Percentiles rank a stretch among this genome's conserved stretches.
Evolutionary conservation across 2,797 vertebrate genomes (phyloP).

Genomic region (Sternotherus odoratus): DNA sequence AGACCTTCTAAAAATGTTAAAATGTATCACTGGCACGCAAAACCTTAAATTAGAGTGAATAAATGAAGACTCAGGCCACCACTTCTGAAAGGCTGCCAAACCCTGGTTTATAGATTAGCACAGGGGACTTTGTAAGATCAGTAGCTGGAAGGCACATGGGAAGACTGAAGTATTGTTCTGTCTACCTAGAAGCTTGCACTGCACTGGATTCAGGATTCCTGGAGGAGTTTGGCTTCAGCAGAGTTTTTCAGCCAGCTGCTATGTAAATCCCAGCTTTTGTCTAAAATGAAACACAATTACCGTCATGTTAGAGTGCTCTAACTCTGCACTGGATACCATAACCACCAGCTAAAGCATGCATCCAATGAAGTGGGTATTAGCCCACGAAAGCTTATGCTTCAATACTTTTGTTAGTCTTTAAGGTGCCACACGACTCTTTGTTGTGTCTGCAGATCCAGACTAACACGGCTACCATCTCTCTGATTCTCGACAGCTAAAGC

Average conservation of each 20-base stretch:
- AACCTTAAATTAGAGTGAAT: too few species aligned
- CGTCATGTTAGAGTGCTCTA: neutral
- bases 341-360: neutral
- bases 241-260: neutral
- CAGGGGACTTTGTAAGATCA: neutral
- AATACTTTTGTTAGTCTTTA: too few species aligned
- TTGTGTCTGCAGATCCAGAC: too few species aligned
- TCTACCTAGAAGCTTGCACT: neutral
- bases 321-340: neutral
- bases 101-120: fast-evolving
- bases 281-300: fast-evolving
- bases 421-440: too few species aligned
- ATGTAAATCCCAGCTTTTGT: neutral
- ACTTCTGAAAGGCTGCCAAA: too few species aligned
- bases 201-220: neutral
- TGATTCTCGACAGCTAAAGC: neutral
- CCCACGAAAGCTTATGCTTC: too few species aligned
- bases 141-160: neutral
- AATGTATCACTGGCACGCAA: too few species aligned
- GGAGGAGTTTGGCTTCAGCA: neutral
- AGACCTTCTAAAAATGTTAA: too few species aligned
- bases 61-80: too few species aligned
- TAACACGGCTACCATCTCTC: too few species aligned
- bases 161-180: neutral
- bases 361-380: too few species aligned